Percentiles rank a stretch among this genome's conserved stretches.
These are phyloP conservation scores for Pristionchus exspectatus DNA, from an alignment of 2,888 invertebrate species.

Conservation along the genomic window DNA sequence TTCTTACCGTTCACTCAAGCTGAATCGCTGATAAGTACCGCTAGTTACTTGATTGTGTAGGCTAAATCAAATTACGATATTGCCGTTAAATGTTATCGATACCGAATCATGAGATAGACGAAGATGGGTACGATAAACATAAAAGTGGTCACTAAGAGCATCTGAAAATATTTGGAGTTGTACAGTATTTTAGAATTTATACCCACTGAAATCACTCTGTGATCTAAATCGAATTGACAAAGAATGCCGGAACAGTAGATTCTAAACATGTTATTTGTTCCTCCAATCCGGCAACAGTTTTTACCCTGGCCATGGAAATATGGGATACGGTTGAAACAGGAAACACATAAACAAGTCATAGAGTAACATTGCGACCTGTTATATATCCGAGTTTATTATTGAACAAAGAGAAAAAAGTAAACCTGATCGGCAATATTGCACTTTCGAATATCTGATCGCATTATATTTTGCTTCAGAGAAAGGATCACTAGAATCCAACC, in stretches of 20 bases:
- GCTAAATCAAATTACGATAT: neutral
- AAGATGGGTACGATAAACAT: neutral
- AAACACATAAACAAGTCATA: neutral
- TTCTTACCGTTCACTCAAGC: neutral
- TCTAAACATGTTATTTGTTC: neutral
- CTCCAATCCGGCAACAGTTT: neutral
- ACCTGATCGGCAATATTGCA: conserved; percentile 4
- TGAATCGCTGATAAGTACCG: neutral
- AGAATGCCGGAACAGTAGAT: neutral
- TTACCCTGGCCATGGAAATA: neutral
- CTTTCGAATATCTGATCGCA: neutral
- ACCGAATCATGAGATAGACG: conserved; percentile 11
- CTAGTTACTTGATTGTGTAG: neutral
- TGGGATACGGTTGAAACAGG: neutral
- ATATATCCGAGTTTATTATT: neutral
- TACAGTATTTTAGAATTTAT: no score
- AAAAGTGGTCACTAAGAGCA: neutral
- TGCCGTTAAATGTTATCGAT: neutral
- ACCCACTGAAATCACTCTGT: neutral
- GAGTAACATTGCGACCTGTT: neutral
- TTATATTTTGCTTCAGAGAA: neutral
- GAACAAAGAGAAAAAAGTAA: neutral
- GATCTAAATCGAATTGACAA: neutral
- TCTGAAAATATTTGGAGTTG: no score
- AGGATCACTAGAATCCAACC: neutral